Evolutionary conservation across 2,113 vertebrate genomes (phyloP).

Genomic region (Pica pica): DNA sequence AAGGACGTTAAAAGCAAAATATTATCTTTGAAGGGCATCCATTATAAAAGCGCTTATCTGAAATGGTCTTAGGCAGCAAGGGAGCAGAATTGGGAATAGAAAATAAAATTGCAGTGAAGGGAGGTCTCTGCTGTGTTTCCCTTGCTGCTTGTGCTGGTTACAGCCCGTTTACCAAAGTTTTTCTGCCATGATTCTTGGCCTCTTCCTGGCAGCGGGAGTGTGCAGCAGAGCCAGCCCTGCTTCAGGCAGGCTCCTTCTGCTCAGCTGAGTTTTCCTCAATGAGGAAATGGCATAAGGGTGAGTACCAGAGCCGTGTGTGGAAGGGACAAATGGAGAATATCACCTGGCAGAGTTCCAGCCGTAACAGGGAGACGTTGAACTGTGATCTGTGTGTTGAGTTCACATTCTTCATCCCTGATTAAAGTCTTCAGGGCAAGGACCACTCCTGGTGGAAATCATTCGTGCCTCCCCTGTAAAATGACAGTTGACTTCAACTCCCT

Average conservation of each 20-base stretch:
- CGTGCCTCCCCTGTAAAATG: not conserved
- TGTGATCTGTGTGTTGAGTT: not conserved
- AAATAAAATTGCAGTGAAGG: not conserved
- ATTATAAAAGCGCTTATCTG: constrained; percentile 32
- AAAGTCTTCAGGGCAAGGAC: not conserved
- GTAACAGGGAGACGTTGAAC: not conserved
- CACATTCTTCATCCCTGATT: not conserved
- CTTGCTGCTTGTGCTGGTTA: not conserved
- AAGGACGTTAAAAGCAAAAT: constrained; percentile 34
- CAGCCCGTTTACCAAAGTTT: not conserved
- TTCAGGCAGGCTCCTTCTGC: not conserved
- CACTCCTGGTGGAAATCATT: not conserved
- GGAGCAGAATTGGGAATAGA: not conserved
- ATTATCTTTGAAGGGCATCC: constrained; percentile 25
- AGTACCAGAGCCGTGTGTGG: not conserved
- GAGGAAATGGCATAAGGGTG: not conserved
- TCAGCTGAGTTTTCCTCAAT: not conserved
- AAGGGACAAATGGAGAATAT: not conserved
- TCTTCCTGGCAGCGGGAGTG: not conserved
- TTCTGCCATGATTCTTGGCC: not conserved
- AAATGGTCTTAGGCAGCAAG: not conserved
- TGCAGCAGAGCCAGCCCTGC: not conserved
- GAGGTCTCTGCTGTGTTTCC: not conserved
- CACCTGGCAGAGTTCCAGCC: not conserved
- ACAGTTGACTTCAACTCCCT: not conserved